A percentile compares a stretch with the other conserved stretches of the same genome.
phyloP scores from a whole-genome alignment of 2,888 invertebrate species.

The Leucophenga maculata region DNA sequence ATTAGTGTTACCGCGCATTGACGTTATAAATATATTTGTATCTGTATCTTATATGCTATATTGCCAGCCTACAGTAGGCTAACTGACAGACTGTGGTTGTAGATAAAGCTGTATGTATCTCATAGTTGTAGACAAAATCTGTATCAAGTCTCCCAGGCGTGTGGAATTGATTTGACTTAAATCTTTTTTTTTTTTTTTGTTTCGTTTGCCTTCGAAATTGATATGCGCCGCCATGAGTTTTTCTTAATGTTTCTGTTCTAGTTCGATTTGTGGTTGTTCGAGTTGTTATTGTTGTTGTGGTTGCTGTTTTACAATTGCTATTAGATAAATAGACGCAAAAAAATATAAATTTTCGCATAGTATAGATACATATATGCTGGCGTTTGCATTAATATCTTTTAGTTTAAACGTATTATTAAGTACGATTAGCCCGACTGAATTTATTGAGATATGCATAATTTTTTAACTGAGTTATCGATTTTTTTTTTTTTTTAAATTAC shows the following conservation, averaged over 20 bases:
- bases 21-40: neutral
- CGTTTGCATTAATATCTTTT: constrained; percentile 6
- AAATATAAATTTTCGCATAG: too few species aligned
- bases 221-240: too few species aligned
- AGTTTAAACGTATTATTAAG: constrained; percentile 18
- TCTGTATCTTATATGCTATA: neutral
- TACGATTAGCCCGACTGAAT: constrained; percentile 11
- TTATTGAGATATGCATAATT: constrained; percentile 7
- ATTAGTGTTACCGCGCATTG: constrained; percentile 21
- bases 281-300: neutral
- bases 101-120: constrained; percentile 3
- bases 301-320: neutral
- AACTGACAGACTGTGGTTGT: neutral
- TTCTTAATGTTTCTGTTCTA: too few species aligned
- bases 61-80: neutral
- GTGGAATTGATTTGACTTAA: too few species aligned
- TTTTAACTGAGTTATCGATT: neutral
- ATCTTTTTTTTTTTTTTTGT: too few species aligned
- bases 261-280: constrained; percentile 1
- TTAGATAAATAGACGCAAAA: constrained; percentile 1
- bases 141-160: too few species aligned
- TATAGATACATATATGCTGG: too few species aligned
- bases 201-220: too few species aligned
- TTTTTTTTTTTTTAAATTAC: neutral
- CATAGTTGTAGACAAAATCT: too few species aligned